Percentiles rank a stretch among this genome's conserved stretches.
These are phyloP conservation scores for Drosophila baimaii DNA, from an alignment of 1,140 invertebrate genomes.

Conservation along the genomic window DNA sequence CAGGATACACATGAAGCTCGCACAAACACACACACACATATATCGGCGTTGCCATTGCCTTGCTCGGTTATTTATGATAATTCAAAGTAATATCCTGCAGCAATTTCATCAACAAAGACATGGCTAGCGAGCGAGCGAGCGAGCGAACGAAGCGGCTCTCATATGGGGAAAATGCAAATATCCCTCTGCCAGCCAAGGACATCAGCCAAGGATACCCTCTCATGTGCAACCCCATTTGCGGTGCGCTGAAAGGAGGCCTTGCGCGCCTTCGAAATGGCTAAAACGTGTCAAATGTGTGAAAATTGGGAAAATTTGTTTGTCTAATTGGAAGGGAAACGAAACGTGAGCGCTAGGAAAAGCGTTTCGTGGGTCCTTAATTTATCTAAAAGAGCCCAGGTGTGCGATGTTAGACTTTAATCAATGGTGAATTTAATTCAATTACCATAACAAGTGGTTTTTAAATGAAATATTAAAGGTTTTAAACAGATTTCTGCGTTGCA, in stretches of 20 bases:
- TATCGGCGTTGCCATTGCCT: conserved; percentile 43
- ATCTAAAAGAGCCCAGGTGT: conserved; percentile 26
- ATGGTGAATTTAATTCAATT: conserved; percentile 6
- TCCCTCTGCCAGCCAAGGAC: conserved; percentile 45
- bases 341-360: conserved; percentile 8
- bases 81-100: conserved; percentile 81
- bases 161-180: conserved; percentile 63
- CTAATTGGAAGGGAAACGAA: conserved; percentile 57
- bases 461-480: conserved; percentile 4
- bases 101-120: conserved; percentile 80
- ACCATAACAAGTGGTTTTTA: conserved; percentile 4
- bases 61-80: conserved; percentile 79
- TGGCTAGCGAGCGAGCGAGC: conserved; percentile 22
- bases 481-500: not conserved
- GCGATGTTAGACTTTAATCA: conserved; percentile 17
- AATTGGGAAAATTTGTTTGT: conserved; percentile 73
- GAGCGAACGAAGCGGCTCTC: conserved; percentile 23
- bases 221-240: conserved; percentile 2
- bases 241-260: conserved; percentile 5
- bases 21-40: conserved; percentile 14
- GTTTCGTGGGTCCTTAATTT: conserved; percentile 14
- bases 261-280: conserved; percentile 51
- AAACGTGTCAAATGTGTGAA: conserved; percentile 78
- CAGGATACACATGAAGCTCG: conserved; percentile 26
- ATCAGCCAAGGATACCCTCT: conserved; percentile 25